Conservation (phyloP, 92 coral and sea anemone genomes). For the Porites rus region DNA sequence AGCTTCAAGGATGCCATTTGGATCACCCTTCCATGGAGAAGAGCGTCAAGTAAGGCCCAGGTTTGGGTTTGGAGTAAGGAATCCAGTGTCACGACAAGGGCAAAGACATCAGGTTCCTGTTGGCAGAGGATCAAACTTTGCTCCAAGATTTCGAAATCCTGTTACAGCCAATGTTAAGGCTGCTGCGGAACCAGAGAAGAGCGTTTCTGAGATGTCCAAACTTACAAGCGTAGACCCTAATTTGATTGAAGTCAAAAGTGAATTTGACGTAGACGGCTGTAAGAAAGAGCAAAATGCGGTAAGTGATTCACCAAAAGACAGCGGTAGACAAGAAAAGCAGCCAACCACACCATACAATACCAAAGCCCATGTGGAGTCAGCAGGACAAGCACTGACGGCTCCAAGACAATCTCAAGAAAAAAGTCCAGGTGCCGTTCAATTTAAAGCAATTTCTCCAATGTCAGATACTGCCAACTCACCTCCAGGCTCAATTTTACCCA, state of each 20-base stretch:
- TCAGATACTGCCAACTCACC: background rate
- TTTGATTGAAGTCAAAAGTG: too few relatives aligned
- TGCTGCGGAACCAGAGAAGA: background rate
- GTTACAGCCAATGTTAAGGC: background rate
- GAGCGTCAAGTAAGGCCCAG: background rate
- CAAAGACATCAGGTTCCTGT: background rate
- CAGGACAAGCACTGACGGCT: background rate
- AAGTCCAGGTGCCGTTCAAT: too few relatives aligned
- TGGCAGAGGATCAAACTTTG: conserved; percentile 6
- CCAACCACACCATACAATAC: background rate
- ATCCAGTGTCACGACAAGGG: background rate
- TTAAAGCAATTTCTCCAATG: too few relatives aligned
- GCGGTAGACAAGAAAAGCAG: background rate
- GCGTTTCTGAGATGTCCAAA: background rate
- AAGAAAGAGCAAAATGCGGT: background rate
- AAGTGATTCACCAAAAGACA: background rate
- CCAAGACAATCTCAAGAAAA: too few relatives aligned
- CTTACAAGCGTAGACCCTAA: background rate
- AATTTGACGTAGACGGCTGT: background rate
- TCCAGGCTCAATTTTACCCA: background rate
- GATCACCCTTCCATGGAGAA: conserved; percentile 10
- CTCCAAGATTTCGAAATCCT: conserved; percentile 19
- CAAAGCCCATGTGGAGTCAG: background rate
- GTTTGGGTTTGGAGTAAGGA: background rate
- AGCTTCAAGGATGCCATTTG: conserved; percentile 7